Percentiles rank a stretch among this genome's conserved stretches.
Conservation (phyloP, 1,140 invertebrate species). For the Vanessa atalanta region DNA sequence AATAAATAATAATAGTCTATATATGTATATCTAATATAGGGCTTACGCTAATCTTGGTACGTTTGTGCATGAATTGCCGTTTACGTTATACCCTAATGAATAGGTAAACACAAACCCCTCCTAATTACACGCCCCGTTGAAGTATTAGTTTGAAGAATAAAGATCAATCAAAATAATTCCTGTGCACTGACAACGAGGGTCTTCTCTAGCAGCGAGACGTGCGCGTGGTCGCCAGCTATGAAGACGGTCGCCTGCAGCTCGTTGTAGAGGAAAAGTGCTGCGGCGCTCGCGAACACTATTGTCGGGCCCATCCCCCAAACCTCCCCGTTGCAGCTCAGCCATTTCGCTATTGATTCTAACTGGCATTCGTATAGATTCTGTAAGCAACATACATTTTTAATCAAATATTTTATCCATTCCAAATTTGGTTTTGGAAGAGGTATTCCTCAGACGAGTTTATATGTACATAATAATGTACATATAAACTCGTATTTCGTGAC, state of each 20-base stretch:
- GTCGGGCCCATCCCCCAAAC: conserved; percentile 73
- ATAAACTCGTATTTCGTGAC: no score
- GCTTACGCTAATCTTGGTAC: no score
- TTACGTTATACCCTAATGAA: no score
- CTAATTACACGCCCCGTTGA: no score
- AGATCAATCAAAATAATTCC: background rate
- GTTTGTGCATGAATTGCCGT: no score
- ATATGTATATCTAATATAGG: no score
- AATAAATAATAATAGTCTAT: no score
- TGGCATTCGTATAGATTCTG: conserved; percentile 60
- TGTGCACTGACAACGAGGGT: conserved; percentile 52
- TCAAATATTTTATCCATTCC: background rate
- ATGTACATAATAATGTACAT: no score
- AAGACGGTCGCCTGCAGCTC: conserved; percentile 67
- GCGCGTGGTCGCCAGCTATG: conserved; percentile 53
- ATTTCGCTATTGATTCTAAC: conserved; percentile 58
- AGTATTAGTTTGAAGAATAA: no score
- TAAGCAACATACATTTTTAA: background rate
- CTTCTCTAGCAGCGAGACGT: conserved; percentile 61
- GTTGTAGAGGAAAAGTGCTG: conserved; percentile 70
- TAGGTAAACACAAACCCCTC: no score
- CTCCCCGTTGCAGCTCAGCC: conserved; percentile 77
- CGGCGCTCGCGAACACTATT: conserved; percentile 70
- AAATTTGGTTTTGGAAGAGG: background rate
- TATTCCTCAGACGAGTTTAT: no score